These are phyloP conservation scores for Otolemur garnettii DNA, from an alignment of 2,113 vertebrate species.

Conservation along the genomic window DNA sequence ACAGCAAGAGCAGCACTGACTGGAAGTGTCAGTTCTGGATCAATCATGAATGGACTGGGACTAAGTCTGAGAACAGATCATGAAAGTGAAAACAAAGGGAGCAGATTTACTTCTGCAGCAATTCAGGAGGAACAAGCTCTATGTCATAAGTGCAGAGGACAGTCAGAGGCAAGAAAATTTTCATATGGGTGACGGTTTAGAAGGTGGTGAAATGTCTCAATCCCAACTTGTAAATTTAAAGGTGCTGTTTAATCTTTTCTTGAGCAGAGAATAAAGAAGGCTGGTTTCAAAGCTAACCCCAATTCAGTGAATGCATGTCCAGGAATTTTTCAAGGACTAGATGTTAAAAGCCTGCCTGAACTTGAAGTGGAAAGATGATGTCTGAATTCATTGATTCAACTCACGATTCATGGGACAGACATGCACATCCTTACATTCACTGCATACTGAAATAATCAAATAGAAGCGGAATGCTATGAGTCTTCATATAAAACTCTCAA, in stretches of 20 bases:
- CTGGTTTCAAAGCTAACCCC: slow-evolving; percentile 90
- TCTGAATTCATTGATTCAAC: slow-evolving; percentile 93
- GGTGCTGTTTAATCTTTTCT: slow-evolving; percentile 89
- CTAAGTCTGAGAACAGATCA: slow-evolving; percentile 87
- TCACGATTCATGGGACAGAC: slow-evolving; percentile 88
- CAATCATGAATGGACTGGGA: slow-evolving; percentile 87
- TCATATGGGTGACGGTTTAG: slow-evolving; percentile 89
- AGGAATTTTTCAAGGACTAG: slow-evolving; percentile 89
- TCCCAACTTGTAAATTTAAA: slow-evolving; percentile 89
- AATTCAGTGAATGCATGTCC: slow-evolving; percentile 92
- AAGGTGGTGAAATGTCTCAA: slow-evolving; percentile 87
- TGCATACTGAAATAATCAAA: slow-evolving; percentile 92
- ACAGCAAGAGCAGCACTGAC: fast-evolving
- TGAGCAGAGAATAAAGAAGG: slow-evolving; percentile 88
- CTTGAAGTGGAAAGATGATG: slow-evolving; percentile 92
- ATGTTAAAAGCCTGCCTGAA: slow-evolving; percentile 93
- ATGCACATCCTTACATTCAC: slow-evolving; percentile 92
- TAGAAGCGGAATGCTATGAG: slow-evolving; percentile 91
- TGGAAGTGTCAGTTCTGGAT: neutral
- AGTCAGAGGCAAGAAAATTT: slow-evolving; percentile 91
- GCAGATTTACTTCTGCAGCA: slow-evolving; percentile 90
- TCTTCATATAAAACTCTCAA: slow-evolving; percentile 92
- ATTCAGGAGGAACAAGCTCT: slow-evolving; percentile 83
- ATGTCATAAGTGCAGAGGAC: slow-evolving; percentile 87
- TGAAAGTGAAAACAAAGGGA: slow-evolving; percentile 90